Conservation (phyloP, 2,797 vertebrate genomes). For the Chaetodon trifasciatus region DNA sequence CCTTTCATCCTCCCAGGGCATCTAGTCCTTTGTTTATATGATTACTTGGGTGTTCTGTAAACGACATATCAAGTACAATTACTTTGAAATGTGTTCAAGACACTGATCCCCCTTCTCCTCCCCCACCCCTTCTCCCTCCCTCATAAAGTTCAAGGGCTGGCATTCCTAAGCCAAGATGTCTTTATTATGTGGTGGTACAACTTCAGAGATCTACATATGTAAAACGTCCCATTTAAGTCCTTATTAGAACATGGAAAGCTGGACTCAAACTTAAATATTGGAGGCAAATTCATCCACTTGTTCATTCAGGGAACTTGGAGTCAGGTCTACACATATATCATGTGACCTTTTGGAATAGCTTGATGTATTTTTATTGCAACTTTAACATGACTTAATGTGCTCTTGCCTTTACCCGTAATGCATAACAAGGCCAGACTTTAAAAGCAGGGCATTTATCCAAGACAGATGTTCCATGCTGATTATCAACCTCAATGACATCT, state of each 20-base stretch:
- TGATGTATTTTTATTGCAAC: constrained; percentile 74
- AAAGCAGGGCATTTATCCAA: constrained; percentile 73
- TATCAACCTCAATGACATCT: constrained; percentile 71
- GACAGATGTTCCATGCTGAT: constrained; percentile 79
- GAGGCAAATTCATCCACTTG: constrained; percentile 53
- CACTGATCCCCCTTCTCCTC: constrained; percentile 55
- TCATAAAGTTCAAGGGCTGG: constrained; percentile 81
- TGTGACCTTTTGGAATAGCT: constrained; percentile 56
- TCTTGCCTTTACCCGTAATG: constrained; percentile 68
- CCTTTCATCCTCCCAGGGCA: constrained; percentile 82
- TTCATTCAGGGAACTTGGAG: constrained; percentile 47
- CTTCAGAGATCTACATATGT: constrained; percentile 45
- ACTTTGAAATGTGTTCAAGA: constrained; percentile 84
- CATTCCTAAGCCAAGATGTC: constrained; percentile 73
- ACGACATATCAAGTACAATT: constrained; percentile 87
- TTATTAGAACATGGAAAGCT: constrained; percentile 27
- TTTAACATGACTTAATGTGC: constrained; percentile 76
- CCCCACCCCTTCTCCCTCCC: constrained; percentile 33
- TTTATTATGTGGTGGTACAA: constrained; percentile 67
- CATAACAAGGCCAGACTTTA: constrained; percentile 72
- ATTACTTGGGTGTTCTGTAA: constrained; percentile 86
- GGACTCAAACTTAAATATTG: constrained; percentile 10
- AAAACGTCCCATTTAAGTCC: constrained; percentile 32
- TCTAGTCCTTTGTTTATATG: constrained; percentile 85
- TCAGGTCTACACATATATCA: constrained; percentile 32